Evolutionary conservation across 2,797 vertebrate genomes (phyloP), one percentile per base, ranked within the genome.

Genomic region (Smutsia temminckii): DNA sequence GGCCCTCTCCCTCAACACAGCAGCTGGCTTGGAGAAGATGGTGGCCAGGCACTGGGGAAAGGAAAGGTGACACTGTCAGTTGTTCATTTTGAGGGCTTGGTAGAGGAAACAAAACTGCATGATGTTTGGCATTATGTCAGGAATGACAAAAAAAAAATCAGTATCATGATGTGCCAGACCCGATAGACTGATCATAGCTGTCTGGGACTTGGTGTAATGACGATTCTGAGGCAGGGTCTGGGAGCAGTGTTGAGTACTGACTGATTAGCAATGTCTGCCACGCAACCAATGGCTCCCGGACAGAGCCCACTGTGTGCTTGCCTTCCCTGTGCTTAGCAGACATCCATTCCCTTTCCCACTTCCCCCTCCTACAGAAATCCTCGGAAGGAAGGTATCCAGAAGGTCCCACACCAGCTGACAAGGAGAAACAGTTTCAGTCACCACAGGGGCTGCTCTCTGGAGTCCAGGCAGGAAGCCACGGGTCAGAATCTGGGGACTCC

Each of bases 401-500:
- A 59, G 40, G 18, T 17, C 75, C 57, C 29, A 83, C 51, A 14
- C 12, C 12, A 49, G 20, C 40, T 61, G 18, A 51, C 8, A 8
- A 63, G 69, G 37, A 89, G 29, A 71, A 79, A 84, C 10, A 51
- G 46, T 32, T 93, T 42, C 55, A 93, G 85, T 98, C 83, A 98
- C 98, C 96, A 21, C 59, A 69, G 66, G 88, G 64, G 64, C 71
- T 85, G 74, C 71, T 69, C 37, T 97, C 86, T 34, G 85, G 37
- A 34, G 77, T 95, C 83, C 97, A 95, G 57, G 91, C 93, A 20
- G 97, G 96, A 72, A 98, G 97, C 98, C 98, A 98, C 66, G 97
- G 98, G 57, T 97, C 96, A 20, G 74, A 18, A 20, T 83, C 88
- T 42, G 68, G 63, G 25, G 46, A 53, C 49, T 96, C 91, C 61